Evolutionary conservation across 2,113 vertebrate genomes (phyloP), one percentile per base, ranked within the genome.

Genomic region (Gallinago media): DNA sequence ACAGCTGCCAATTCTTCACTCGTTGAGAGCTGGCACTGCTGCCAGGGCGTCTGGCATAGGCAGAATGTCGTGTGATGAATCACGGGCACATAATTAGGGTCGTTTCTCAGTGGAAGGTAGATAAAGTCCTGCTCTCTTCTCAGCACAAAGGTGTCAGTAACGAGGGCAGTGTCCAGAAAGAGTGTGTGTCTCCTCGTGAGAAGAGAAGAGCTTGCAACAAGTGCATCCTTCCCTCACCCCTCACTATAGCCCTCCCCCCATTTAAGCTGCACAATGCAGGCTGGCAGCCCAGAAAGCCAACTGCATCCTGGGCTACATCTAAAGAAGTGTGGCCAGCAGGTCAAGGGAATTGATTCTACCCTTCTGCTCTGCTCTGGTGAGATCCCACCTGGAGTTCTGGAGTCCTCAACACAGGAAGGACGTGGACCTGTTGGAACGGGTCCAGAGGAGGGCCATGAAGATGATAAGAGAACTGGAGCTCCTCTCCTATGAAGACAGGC

Each of bases 21-120:
- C 27, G 31, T 40, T 38, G 61, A 54, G 16, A 50, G 20, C 55
- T 34, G 71, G 34, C 55, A 22, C 27, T 50, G 34, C 40, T 78
- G 61, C 34, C 22, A 15, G 68, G 17, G 23, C 70, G 31, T 78
- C 85, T 82, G 50, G 29, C 32, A 32, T 4, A 49, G 54, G 34
- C 34, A 34, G 31, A 29, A 50, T 1, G 2, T 55, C 0, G 0
- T 21, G 40, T 32, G 38, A 17, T 32, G n/a, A 49, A n/a, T 62
- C 65, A 47, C 6, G 32, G 46, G 7, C 17, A 67, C 0, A 1
- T 26, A 44, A 22, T 34, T 54, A 38, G 11, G 15, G 23, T 46
- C 1, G 1, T 52, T 78, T 47, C 38, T 58, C 26, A 22, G 20
- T 2, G 3, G 16, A 68, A 83, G 5, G 25, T 18, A n/a, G 71